Percentiles rank a stretch among this genome's conserved stretches.
These are phyloP conservation scores for Grapholita molesta DNA, from an alignment of 1,140 invertebrate species.

Conservation along the genomic window DNA sequence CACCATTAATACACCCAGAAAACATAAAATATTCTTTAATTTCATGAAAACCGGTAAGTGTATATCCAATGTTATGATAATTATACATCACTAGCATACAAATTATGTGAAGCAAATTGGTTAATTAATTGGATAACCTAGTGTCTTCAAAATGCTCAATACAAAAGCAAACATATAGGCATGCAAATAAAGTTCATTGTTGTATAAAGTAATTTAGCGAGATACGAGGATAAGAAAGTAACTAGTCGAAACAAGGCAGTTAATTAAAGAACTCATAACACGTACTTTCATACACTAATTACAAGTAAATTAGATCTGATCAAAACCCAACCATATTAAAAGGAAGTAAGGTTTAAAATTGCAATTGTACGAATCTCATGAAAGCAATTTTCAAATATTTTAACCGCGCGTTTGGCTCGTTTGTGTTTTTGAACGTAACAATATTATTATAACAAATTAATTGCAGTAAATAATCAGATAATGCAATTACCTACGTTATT, in stretches of 20 bases:
- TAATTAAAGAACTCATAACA: constrained; percentile 43
- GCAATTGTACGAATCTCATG: background rate
- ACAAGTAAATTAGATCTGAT: background rate
- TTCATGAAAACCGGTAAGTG: constrained; percentile 13
- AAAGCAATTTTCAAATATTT: constrained; percentile 10
- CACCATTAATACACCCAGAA: background rate
- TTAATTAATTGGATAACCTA: background rate
- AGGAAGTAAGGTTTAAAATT: constrained; percentile 10
- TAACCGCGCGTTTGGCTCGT: background rate
- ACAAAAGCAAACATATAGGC: background rate
- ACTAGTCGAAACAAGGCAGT: constrained; percentile 22
- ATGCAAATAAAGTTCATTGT: background rate
- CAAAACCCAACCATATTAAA: constrained; percentile 18
- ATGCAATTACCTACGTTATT: background rate
- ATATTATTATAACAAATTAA: background rate
- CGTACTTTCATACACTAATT: constrained; percentile 33
- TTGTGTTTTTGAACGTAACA: constrained; percentile 4
- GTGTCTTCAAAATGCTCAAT: background rate
- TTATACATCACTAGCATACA: constrained; percentile 28
- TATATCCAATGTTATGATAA: constrained; percentile 1
- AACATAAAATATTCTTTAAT: constrained; percentile 12
- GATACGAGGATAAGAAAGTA: background rate
- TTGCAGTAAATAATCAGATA: background rate
- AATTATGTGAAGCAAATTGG: constrained; percentile 37
- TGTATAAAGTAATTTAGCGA: background rate